Base-by-base conservation (phyloP, 2,113 vertebrate species). In the Cercocebus atys region DNA sequence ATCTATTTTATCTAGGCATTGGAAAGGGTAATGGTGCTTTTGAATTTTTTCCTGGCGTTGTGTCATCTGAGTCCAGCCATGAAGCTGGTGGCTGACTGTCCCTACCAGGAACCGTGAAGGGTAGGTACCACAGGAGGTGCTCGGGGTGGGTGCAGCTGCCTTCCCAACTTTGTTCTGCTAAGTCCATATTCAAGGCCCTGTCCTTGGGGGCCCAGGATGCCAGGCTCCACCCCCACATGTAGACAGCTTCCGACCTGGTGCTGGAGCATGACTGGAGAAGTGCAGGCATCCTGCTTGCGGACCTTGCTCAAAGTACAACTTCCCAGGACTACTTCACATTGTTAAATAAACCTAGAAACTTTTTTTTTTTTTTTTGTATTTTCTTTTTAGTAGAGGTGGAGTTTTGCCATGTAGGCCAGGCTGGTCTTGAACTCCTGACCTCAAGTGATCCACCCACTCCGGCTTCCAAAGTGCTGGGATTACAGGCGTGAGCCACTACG, bases 91-190 rank as follows among this genome's bases (percentile, higher is more conserved):
- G 23, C 88, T 68, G 30, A 4, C 25, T 25, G 4, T 59, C 59
- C 23, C n/a, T 66, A 1, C 3, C 4, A 52, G 61, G 2, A 16
- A 23, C 3, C 0, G 2, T 25, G 45, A 83, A 61, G 59, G 45
- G 8, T 32, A 11, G 35, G 72, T n/a, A 61, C 64, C 59, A 1
- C 0, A 0, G 64, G 38, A 18, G 27, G 57, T 1, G 12, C 23
- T 43, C 6, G 13, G 4, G 16, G n/a, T 47, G 20, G 45, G 73
- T 13, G 3, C 14, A 50, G 66, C 47, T 17, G 35, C 50, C 91
- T 64, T 47, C 64, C 55, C 4, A 3, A 3, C 72, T 59, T 59
- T 0, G 20, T 47, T 32, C 13, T 5, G 3, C 11, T 8, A 4
- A 22, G 25, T 59, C 38, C 32, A 25, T 32, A 40, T 43, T 55